Base-by-base conservation (phyloP, 2,888 invertebrate species). In the Pyrrhosoma nymphula region DNA sequence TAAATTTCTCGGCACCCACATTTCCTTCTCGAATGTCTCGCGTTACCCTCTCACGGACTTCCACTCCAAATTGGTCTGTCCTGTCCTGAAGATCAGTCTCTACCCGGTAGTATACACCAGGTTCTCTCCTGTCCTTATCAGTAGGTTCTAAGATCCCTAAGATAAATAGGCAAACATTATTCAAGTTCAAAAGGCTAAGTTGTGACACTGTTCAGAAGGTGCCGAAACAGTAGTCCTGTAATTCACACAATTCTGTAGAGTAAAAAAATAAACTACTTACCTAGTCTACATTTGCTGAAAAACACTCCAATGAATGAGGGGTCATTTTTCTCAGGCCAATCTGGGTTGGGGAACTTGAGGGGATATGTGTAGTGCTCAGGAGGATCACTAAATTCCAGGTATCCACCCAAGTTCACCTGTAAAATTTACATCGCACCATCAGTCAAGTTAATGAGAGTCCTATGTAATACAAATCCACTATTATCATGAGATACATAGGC, bases 301-400 rank as follows among this genome's bases (percentile, higher is more conserved):
- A 99, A 99, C 96, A 99, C 99, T 0, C 99, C 99, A 96, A 99
- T 99, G 97, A 99, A 99, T 0, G 99, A 98, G 0, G 99, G 99
- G 97, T 99, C 99, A 96, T 98, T 98, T 96, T 98, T 97, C 95
- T 97, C 97, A 0, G 99, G 99, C 99, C 99, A 99, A 96, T 99
- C 99, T 96, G 98, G 98, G 0, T 98, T 97, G 0, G 99, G 99
- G 96, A 99, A 99, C 0, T 98, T 98, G 26, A 99, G 97, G 0
- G 99, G 99, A 96, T 99, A 99, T 0, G 98, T 98, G 96, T 98
- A 98, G 96, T 98, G 98, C 96, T 98, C 98, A 82, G 99, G 99
- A 0, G 99, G 99, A 96, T 99, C 99, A 95, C 99, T 99, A 97
- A 99, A 99, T 97, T 99, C 99, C 96, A 99, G 97, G 97, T 98